These are phyloP conservation scores for Doryteuthis pealeii DNA, from an alignment of 1,140 invertebrate genomes.

Conservation along the genomic window DNA sequence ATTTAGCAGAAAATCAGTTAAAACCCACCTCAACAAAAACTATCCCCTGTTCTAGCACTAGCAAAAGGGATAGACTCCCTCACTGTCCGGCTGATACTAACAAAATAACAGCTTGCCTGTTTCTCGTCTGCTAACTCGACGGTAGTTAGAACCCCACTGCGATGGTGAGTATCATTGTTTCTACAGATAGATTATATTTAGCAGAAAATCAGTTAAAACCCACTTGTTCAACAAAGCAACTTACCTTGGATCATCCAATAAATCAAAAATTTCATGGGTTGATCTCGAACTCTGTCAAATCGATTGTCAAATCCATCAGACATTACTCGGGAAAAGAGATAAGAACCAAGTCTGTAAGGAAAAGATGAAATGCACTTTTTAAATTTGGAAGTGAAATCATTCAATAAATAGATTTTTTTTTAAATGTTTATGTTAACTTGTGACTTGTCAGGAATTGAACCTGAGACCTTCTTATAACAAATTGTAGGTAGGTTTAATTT, in stretches of 20 bases:
- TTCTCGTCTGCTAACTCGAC: background rate
- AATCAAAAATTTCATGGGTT: slow-evolving; percentile 49
- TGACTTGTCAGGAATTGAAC: no score
- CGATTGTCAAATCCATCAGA: slow-evolving; percentile 56
- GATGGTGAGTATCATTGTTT: background rate
- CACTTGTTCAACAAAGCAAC: background rate
- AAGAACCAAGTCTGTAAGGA: slow-evolving; percentile 55
- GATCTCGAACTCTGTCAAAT: slow-evolving; percentile 54
- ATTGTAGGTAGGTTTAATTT: background rate
- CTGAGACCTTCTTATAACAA: background rate
- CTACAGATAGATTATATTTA: background rate
- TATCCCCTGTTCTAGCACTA: no score
- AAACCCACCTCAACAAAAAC: no score
- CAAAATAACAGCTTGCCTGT: no score
- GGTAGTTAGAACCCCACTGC: background rate
- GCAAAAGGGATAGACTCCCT: background rate
- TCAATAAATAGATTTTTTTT: background rate
- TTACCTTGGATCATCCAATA: slow-evolving; percentile 61
- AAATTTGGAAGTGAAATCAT: background rate
- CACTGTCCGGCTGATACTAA: background rate
- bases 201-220: background rate
- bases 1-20: no score
- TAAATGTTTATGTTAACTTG: background rate
- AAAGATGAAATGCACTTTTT: background rate
- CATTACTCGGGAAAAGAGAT: slow-evolving; percentile 57